phyloP scores from a whole-genome alignment of 2,888 invertebrate genomes.

The Nomada hirtipes region DNA sequence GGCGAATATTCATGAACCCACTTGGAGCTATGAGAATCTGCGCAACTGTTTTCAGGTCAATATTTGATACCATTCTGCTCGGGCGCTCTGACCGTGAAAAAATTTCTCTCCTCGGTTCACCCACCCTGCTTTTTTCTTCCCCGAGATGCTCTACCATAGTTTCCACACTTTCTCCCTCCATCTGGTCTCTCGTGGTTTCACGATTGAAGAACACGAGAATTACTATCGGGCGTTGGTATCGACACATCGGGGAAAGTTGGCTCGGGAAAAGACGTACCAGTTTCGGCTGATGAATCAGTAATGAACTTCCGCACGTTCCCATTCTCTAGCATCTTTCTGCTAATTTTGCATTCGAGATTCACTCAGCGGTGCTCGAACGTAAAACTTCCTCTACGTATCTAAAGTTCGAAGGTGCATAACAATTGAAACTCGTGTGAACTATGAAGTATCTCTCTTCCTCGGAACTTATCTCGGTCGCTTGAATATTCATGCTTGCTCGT shows the following conservation, averaged over 20 bases:
- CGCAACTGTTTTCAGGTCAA: slow-evolving; percentile 69
- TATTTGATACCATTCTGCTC: slow-evolving; percentile 61
- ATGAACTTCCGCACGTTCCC: slow-evolving; percentile 19
- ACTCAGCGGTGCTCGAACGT: slow-evolving; percentile 8
- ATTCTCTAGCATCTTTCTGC: slow-evolving; percentile 39
- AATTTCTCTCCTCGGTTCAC: slow-evolving; percentile 7
- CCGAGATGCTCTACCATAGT: background rate
- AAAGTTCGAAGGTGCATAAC: slow-evolving; percentile 57
- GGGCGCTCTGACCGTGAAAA: slow-evolving; percentile 41
- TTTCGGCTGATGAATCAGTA: slow-evolving; percentile 44
- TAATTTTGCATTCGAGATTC: slow-evolving; percentile 43
- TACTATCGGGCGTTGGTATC: background rate
- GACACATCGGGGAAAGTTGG: slow-evolving; percentile 8
- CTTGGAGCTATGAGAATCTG: slow-evolving; percentile 67
- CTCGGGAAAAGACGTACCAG: slow-evolving; percentile 25
- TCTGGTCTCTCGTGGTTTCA: background rate
- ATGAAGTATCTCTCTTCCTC: slow-evolving; percentile 38
- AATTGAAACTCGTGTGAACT: slow-evolving; percentile 60
- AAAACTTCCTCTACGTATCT: slow-evolving; percentile 11
- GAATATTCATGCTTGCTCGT: slow-evolving; percentile 59
- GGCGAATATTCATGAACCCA: slow-evolving; percentile 69
- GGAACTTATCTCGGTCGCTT: slow-evolving; percentile 51
- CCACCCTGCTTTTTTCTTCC: background rate
- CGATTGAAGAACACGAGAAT: background rate
- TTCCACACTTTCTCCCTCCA: background rate